These are phyloP conservation scores for Scomber scombrus DNA, from an alignment of 2,113 vertebrate species.

Conservation along the genomic window DNA sequence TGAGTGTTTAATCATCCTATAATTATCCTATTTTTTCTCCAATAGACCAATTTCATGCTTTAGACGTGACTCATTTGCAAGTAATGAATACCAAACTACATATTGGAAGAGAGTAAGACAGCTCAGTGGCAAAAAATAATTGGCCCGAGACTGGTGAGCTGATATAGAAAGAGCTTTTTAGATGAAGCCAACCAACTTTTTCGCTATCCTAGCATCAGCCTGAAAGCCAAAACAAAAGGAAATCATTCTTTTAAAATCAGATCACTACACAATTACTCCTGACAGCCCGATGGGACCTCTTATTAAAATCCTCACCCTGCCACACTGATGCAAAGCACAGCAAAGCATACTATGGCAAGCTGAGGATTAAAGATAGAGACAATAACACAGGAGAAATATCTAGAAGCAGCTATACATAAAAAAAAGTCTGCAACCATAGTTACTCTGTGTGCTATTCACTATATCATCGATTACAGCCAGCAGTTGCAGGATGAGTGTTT, in stretches of 20 bases:
- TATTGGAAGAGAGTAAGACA: background rate
- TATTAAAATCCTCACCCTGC: slow-evolving; percentile 65
- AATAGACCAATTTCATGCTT: slow-evolving; percentile 22
- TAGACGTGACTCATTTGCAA: slow-evolving; percentile 14
- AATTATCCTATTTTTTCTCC: background rate
- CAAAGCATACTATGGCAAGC: background rate
- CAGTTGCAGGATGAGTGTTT: slow-evolving; percentile 6
- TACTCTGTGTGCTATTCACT: background rate
- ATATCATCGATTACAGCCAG: background rate
- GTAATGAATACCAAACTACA: slow-evolving; percentile 29
- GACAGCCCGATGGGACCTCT: slow-evolving; percentile 52
- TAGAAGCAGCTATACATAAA: background rate
- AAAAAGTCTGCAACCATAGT: background rate
- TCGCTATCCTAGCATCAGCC: slow-evolving; percentile 13
- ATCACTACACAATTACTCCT: slow-evolving; percentile 67
- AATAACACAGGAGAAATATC: slow-evolving; percentile 18
- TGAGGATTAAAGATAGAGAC: slow-evolving; percentile 56
- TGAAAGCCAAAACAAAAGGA: slow-evolving; percentile 48
- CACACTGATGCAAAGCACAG: slow-evolving; percentile 40
- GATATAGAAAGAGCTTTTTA: slow-evolving; percentile 20
- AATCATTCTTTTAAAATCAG: slow-evolving; percentile 54
- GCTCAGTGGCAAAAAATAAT: slow-evolving; percentile 9
- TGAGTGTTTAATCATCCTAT: slow-evolving; percentile 25
- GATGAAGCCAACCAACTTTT: slow-evolving; percentile 5
- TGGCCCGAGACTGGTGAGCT: slow-evolving; percentile 11